Base-by-base conservation (phyloP, 2,888 invertebrate species). In the Arrhopalites spinosus region DNA sequence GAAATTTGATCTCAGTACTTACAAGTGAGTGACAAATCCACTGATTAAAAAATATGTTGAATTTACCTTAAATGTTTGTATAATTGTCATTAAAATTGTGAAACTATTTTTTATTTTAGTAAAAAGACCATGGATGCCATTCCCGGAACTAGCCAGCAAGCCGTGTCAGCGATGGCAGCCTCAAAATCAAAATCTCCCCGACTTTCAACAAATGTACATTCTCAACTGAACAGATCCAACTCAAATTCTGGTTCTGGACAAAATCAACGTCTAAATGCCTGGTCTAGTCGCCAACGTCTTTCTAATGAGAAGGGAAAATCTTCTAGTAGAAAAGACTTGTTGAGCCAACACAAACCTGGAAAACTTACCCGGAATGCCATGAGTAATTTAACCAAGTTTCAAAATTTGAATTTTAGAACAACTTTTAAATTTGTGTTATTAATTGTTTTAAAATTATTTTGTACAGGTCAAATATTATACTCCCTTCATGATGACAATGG, bases 401-500 rank as follows among this genome's bases (percentile, higher is more conserved):
- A 1, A 45, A 66, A 66, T 30, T 2, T 30, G 17, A 23, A 11
- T 17, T 63, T n/a, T 29, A 15, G 13, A 29, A 29, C 20, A 17
- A 11, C 1, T 63, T 30, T 11, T 64, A 20, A 64, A 36, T 20
- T 27, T 45, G 5, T 36, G 36, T 36, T 36, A 36, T 36, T 36
- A 36, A 36, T 36, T n/a, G n/a, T n/a, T n/a, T n/a, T n/a, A 56
- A 56, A 13, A n/a, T 17, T 13, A n/a, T 45, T 29, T 36, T 29
- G 29, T 50, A 29, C 53, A 82, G 82, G 79, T 77, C 82, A 82
- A 75, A 81, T 82, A 30, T 73, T 82, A 30, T 81, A 82, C 73
- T 81, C 82, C 0, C 78, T 81, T 25, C 74, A 78, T 70, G 80
- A 81, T 15, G 92, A 92, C 84, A 90, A 90, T 1, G 90, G 91